Conservation (phyloP, 92 coral and sea anemone species). For the Blastomussa wellsi region DNA sequence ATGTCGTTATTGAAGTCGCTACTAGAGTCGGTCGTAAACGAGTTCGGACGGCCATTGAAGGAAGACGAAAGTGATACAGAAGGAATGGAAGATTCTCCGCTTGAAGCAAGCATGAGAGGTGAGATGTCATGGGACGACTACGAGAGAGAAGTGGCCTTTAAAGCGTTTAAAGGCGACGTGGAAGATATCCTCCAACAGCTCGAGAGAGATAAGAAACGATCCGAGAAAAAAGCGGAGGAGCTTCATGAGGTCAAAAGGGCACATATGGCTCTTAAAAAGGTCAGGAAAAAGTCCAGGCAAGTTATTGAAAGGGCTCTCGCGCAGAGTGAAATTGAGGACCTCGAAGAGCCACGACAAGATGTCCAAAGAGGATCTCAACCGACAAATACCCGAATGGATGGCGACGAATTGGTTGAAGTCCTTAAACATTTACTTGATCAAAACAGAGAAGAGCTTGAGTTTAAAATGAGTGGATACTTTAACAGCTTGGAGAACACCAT, state of each 20-base stretch:
- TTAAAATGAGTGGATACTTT: slow-evolving; percentile 28
- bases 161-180: slow-evolving; percentile 57
- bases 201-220: slow-evolving; percentile 38
- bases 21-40: slow-evolving; percentile 35
- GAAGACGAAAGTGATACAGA: slow-evolving; percentile 30
- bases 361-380: neutral
- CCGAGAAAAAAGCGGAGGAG: slow-evolving; percentile 44
- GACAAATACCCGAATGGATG: neutral
- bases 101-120: slow-evolving; percentile 29
- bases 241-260: slow-evolving; percentile 35
- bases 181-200: slow-evolving; percentile 64
- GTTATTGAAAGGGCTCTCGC: slow-evolving; percentile 7
- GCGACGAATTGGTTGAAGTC: slow-evolving; percentile 15
- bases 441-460: slow-evolving; percentile 40
- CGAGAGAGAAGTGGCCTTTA: slow-evolving; percentile 66
- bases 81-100: slow-evolving; percentile 28
- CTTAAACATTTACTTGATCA: slow-evolving; percentile 1
- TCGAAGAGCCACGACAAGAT: neutral
- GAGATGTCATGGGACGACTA: slow-evolving; percentile 83
- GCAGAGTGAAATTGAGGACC: slow-evolving; percentile 25
- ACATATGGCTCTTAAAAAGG: slow-evolving; percentile 39
- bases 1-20: slow-evolving; percentile 31
- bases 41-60: slow-evolving; percentile 21
- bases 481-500: slow-evolving; percentile 20
- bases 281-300: slow-evolving; percentile 40